phyloP scores from a whole-genome alignment of 2,113 vertebrate genomes.

The Odontesthes bonariensis region DNA sequence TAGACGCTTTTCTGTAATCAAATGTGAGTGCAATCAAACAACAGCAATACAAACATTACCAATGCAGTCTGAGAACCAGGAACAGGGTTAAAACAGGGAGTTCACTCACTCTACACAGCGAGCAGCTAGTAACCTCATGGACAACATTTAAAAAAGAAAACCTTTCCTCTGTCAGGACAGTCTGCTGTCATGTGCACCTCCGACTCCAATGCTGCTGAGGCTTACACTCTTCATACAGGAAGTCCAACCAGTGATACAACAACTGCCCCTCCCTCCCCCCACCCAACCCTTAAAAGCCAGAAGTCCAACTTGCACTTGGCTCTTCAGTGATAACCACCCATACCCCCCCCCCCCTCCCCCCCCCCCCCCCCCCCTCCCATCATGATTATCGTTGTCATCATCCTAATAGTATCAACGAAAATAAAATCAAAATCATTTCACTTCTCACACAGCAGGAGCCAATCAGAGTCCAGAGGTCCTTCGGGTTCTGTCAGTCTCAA shows the following conservation, averaged over 20 bases:
- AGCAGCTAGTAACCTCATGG: slow-evolving; percentile 78
- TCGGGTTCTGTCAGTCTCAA: slow-evolving; percentile 56
- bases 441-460: slow-evolving; percentile 64
- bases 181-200: slow-evolving; percentile 58
- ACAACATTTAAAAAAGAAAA: slow-evolving; percentile 67
- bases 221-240: slow-evolving; percentile 39
- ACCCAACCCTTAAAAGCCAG: slow-evolving; percentile 31
- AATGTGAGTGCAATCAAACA: slow-evolving; percentile 92
- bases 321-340: slow-evolving; percentile 62
- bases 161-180: slow-evolving; percentile 52
- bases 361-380: slow-evolving; percentile 5
- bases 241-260: slow-evolving; percentile 70
- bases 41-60: slow-evolving; percentile 90
- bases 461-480: slow-evolving; percentile 67
- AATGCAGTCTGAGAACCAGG: slow-evolving; percentile 82
- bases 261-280: slow-evolving; percentile 12
- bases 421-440: slow-evolving; percentile 54
- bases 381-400: slow-evolving; percentile 66
- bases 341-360: neutral
- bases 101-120: slow-evolving; percentile 78
- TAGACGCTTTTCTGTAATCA: slow-evolving; percentile 84
- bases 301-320: slow-evolving; percentile 56
- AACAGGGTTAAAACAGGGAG: slow-evolving; percentile 75
- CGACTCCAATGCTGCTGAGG: slow-evolving; percentile 33
- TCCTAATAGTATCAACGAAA: slow-evolving; percentile 49